Base-by-base conservation (phyloP, 2,113 vertebrate species). In the Brachyhypopomus occidentalis region DNA sequence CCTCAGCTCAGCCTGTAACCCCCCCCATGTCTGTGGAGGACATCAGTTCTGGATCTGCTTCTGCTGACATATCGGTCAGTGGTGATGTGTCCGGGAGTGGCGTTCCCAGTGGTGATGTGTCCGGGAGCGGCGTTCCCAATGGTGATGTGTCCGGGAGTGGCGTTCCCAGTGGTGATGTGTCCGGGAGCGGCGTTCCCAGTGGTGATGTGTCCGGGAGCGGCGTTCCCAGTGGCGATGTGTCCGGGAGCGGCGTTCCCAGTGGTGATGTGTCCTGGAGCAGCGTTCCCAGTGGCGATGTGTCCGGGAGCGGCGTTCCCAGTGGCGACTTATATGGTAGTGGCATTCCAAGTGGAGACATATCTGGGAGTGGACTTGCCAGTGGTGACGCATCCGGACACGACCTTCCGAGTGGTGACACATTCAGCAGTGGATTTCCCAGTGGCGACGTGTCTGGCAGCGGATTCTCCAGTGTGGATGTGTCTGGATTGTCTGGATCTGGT, bases 1-100 rank as follows among this genome's bases (percentile, higher is more conserved):
- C 78, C 84, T 2, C 89, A 97, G 95, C 80, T 75, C 83, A 20
- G 64, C 90, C 93, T 74, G 83, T 85, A 19, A 88, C 90, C 86
- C 89, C 92, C 85, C 88, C 93, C 67, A 78, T 89, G 19, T 38
- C 60, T 52, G 86, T 0, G 72, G 90, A 89, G 75, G 79, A 55
- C 45, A 90, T 92, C 0, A 92, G 84, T 48, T 79, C 84, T 1
- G 86, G 88, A 41, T 71, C 66, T 16, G 78, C 8, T 6, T 72
- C 66, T 23, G 23, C 36, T 48, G 58, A 63, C 17, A 4, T 19
- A 34, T 64, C 56, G 16, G 30, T 38, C 25, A 84, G 77, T 45
- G 82, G 82, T 25, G 75, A 77, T 55, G 11, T 17, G n/a, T 82
- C 64, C 55, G 45, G 72, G n/a, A 12, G 64, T 58, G 60, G 34